Evolutionary conservation across 2,113 vertebrate species (phyloP).

Genomic region (Pithys albifrons): DNA sequence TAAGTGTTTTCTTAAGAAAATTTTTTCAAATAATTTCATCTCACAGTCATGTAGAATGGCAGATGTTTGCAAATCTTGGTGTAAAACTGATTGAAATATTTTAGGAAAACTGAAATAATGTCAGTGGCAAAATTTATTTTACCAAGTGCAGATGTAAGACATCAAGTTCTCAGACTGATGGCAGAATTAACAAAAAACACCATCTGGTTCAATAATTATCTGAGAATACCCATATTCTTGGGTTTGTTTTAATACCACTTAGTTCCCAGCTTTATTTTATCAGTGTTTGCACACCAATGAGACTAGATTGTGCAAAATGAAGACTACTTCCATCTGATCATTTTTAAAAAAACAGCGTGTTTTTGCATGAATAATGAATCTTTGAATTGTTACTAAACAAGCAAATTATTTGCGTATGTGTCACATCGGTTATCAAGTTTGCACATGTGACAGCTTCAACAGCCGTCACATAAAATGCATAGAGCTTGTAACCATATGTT

Average conservation of each 20-base stretch:
- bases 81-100: conserved; percentile 85
- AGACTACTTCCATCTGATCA: conserved; percentile 81
- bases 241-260: conserved; percentile 79
- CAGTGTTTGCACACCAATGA: conserved; percentile 79
- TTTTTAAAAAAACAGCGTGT: conserved; percentile 74
- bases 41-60: conserved; percentile 70
- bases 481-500: conserved; percentile 87
- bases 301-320: conserved; percentile 76
- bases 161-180: conserved; percentile 87
- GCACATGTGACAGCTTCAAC: conserved; percentile 85
- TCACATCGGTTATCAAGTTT: conserved; percentile 86
- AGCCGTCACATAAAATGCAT: conserved; percentile 86
- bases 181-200: conserved; percentile 88
- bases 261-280: conserved; percentile 81
- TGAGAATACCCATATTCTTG: conserved; percentile 83
- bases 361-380: conserved; percentile 81
- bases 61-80: conserved; percentile 85
- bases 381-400: conserved; percentile 86
- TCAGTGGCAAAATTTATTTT: conserved; percentile 85
- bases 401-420: conserved; percentile 84
- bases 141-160: conserved; percentile 86
- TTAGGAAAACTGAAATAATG: conserved; percentile 86
- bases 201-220: conserved; percentile 88
- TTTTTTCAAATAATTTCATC: conserved; percentile 73
- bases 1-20: conserved; percentile 66